A percentile compares a stretch with the other conserved stretches of the same genome.
Evolutionary conservation across 1,140 invertebrate genomes (phyloP).

Genomic region (Solenopsis invicta): DNA sequence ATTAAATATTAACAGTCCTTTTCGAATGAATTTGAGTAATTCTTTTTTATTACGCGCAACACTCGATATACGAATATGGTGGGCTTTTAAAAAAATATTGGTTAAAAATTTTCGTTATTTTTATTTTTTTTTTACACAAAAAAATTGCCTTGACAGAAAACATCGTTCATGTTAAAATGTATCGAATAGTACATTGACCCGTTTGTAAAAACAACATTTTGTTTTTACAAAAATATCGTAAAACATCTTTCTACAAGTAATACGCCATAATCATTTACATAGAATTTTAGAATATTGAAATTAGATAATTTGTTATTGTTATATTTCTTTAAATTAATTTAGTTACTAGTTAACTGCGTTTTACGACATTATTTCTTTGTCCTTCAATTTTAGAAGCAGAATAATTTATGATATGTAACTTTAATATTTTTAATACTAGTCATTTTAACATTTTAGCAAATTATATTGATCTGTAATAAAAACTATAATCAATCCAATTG

Average conservation of each 20-base stretch:
- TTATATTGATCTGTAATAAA: background rate
- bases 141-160: background rate
- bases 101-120: background rate
- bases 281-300: constrained; percentile 13
- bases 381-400: background rate
- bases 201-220: background rate
- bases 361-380: background rate
- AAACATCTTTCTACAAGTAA: constrained; percentile 4
- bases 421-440: background rate
- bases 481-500: background rate
- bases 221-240: background rate
- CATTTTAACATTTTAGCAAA: background rate
- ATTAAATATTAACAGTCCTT: background rate
- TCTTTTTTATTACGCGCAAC: background rate
- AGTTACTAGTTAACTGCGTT: background rate
- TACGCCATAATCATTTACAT: background rate
- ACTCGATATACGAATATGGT: background rate
- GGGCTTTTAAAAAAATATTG: constrained; percentile 1
- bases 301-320: background rate
- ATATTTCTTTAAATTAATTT: constrained; percentile 1
- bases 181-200: background rate
- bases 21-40: background rate
- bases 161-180: background rate
- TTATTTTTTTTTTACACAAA: background rate
- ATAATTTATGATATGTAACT: background rate